Conservation (phyloP, 2,113 vertebrate species). For the Tachysurus vachellii region DNA sequence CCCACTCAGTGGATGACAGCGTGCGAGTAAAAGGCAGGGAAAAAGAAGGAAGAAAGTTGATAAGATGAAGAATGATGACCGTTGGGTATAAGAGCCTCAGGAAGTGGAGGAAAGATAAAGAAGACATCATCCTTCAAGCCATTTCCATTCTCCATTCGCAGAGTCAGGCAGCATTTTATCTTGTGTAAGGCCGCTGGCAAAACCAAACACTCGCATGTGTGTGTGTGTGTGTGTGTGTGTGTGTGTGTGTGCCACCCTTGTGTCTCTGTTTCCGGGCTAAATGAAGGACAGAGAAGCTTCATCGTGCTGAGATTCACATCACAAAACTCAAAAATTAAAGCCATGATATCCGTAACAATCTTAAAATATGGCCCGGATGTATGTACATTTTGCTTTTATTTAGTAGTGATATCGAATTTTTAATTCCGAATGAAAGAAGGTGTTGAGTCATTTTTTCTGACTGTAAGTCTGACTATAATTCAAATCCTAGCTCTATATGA, state of each 20-base stretch:
- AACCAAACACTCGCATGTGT: slow-evolving; percentile 40
- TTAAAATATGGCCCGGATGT: not conserved
- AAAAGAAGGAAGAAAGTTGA: slow-evolving; percentile 27
- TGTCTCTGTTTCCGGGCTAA: slow-evolving; percentile 25
- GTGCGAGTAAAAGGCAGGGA: not conserved
- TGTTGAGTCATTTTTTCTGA: not conserved
- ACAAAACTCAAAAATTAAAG: not conserved
- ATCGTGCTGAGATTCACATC: not conserved
- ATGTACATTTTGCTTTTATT: not conserved
- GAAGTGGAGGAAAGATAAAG: slow-evolving; percentile 23
- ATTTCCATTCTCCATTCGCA: slow-evolving; percentile 57
- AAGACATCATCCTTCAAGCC: slow-evolving; percentile 43
- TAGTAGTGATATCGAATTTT: not conserved
- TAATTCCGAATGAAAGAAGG: not conserved
- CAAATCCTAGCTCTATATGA: not conserved
- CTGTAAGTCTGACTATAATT: not conserved
- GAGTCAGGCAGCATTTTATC: slow-evolving; percentile 47
- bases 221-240: slow-evolving; percentile 24
- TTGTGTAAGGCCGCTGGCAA: slow-evolving; percentile 40
- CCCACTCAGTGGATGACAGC: not conserved
- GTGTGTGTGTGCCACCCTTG: not conserved
- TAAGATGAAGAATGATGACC: slow-evolving; percentile 8
- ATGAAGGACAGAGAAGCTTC: not conserved
- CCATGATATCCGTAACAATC: not conserved
- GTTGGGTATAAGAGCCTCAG: slow-evolving; percentile 10